These are phyloP conservation scores for Acrocyrtus sp. DNA, from an alignment of 2,888 invertebrate genomes.

Conservation along the genomic window DNA sequence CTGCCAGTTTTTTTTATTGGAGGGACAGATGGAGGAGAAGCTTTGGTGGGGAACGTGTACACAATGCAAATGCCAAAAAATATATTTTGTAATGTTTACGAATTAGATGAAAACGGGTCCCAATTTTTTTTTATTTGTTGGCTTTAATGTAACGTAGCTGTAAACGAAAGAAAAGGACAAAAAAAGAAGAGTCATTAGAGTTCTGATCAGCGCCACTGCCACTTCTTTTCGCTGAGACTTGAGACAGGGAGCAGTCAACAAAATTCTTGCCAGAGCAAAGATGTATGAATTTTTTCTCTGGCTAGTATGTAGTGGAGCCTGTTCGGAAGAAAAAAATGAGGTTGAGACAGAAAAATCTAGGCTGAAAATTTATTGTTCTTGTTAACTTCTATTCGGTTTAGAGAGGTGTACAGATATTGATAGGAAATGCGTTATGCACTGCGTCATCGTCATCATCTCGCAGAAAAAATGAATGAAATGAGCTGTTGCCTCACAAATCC, in stretches of 20 bases:
- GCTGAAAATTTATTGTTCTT: slow-evolving; percentile 49
- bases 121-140: slow-evolving; percentile 14
- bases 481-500: slow-evolving; percentile 36
- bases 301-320: background rate
- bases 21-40: slow-evolving; percentile 8
- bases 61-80: background rate
- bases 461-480: slow-evolving; percentile 45
- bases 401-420: background rate
- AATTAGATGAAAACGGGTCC: slow-evolving; percentile 44
- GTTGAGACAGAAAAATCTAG: slow-evolving; percentile 41
- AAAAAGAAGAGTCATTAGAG: background rate
- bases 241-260: too few relatives aligned
- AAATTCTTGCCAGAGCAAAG: too few relatives aligned
- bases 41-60: background rate
- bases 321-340: slow-evolving; percentile 32
- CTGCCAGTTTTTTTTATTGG: background rate
- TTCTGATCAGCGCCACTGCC: background rate
- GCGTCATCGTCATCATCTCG: too few relatives aligned
- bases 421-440: background rate
- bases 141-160: slow-evolving; percentile 33
- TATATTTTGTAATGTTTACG: slow-evolving; percentile 4
- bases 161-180: slow-evolving; percentile 40
- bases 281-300: too few relatives aligned
- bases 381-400: slow-evolving; percentile 18
- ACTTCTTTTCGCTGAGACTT: too few relatives aligned